Base-by-base conservation (phyloP, 2,797 vertebrate species). In the Chlorospingus flavigularis region DNA sequence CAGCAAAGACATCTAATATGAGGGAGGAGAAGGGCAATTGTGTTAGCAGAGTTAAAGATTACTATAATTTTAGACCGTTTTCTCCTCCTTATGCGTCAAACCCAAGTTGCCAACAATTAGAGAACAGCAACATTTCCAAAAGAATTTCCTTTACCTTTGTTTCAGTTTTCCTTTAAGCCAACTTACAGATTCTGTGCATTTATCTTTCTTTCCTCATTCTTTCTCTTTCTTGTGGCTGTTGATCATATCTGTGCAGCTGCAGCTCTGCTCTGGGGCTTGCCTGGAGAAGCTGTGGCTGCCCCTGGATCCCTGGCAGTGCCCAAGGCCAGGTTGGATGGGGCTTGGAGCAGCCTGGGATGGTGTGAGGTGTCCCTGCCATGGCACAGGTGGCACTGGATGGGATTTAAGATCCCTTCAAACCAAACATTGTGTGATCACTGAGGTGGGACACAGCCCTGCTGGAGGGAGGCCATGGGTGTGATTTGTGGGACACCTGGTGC, bases 391-490 rank as follows among this genome's bases (percentile, higher is more conserved):
- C 2, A 28, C 17, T 21, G 51, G 30, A 5, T 25, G 57, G 1
- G 16, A 5, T 42, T 58, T 47, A 2, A 42, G 26, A 30, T 20
- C 30, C 11, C 21, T 25, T 17, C 57, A 30, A 25, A 8, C 16
- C 33, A 37, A 30, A 3, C 12, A 26, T 61, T 40, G 8, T 42
- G 54, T 43, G 57, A 5, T 16, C 25, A 17, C 0, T 43, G 55
- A 65, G 35, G 24, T 28, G 28, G 60, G 81, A 50, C 28, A 18
- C 28, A 48, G 77, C 33, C 54, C 31, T 26, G 23, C 54, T 47
- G 1, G 0, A 67, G 78, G 53, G 23, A 72, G 61, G 19, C 43
- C n/a, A 7, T 0, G 0, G 9, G 35, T 7, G 0, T 18, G 33
- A 9, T 62, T 26, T 51, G 51, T 65, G 65, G 42, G 18, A 4